These are phyloP conservation scores for Diadumene lineata DNA, from an alignment of 92 coral and sea anemone species.

Conservation along the genomic window DNA sequence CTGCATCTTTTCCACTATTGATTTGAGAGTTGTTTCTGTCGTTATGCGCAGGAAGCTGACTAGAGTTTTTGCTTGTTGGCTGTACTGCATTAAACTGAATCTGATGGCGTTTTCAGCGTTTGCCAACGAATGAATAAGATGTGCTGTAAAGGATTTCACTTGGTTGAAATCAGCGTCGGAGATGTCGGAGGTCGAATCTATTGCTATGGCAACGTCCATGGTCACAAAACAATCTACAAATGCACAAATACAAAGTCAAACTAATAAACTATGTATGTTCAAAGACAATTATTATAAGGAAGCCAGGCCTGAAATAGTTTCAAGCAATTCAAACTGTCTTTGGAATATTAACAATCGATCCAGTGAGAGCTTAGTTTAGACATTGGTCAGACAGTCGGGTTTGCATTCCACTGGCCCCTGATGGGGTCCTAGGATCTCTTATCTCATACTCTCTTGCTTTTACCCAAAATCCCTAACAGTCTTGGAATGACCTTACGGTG, in stretches of 20 bases:
- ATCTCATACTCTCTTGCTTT: no score
- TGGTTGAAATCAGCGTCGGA: conserved; percentile 31
- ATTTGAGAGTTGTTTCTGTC: conserved; percentile 49
- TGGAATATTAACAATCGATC: no score
- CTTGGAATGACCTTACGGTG: background rate
- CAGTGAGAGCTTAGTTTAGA: no score
- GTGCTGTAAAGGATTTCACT: conserved; percentile 57
- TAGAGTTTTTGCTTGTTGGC: conserved; percentile 48
- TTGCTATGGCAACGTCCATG: conserved; percentile 61
- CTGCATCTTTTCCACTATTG: conserved; percentile 40
- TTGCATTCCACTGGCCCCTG: no score
- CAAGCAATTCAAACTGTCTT: no score
- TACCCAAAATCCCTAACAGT: background rate
- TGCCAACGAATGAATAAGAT: conserved; percentile 51
- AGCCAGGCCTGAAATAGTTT: no score
- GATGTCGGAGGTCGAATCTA: conserved; percentile 39
- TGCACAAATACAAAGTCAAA: background rate
- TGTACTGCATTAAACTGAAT: conserved; percentile 63
- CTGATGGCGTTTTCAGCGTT: conserved; percentile 72
- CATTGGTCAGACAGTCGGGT: no score
- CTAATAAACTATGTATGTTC: background rate
- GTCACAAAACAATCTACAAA: conserved; percentile 56
- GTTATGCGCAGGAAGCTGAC: conserved; percentile 47
- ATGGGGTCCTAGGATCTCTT: no score
- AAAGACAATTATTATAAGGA: no score